phyloP scores from a whole-genome alignment of 2,113 vertebrate species.

The Cephalophus harveyi region DNA sequence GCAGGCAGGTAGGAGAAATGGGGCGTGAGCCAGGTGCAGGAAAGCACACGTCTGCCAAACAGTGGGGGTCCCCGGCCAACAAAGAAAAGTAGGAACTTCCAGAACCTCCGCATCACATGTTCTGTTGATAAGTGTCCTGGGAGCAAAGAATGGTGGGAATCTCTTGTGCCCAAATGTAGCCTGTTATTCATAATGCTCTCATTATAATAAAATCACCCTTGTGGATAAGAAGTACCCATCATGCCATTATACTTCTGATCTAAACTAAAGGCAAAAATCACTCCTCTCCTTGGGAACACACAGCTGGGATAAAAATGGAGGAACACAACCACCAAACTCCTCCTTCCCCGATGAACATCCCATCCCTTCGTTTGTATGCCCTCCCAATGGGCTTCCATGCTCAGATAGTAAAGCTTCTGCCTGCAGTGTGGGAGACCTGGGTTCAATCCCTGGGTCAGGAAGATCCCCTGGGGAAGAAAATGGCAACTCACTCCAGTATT shows the following conservation, averaged over 20 bases:
- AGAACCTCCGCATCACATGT: accelerated
- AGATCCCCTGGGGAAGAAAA: background rate
- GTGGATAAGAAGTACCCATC: background rate
- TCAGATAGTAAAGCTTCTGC: background rate
- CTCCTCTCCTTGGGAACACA: background rate
- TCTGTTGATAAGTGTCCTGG: background rate
- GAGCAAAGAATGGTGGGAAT: background rate
- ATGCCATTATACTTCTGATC: background rate
- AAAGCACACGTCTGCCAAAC: background rate
- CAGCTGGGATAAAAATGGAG: background rate
- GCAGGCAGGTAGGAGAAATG: background rate
- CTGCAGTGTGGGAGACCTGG: accelerated
- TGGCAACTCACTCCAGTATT: background rate
- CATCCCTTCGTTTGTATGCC: accelerated
- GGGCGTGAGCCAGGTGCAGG: background rate
- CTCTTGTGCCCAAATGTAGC: background rate
- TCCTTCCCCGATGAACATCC: background rate
- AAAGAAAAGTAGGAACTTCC: background rate
- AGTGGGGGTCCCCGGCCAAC: accelerated
- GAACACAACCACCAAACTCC: background rate
- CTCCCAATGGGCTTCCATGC: background rate
- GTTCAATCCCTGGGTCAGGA: background rate
- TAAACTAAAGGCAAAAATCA: background rate
- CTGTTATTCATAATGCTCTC: background rate
- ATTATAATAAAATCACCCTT: background rate